phyloP scores from a whole-genome alignment of 2,888 invertebrate genomes.

The Ornithoptera alexandrae region DNA sequence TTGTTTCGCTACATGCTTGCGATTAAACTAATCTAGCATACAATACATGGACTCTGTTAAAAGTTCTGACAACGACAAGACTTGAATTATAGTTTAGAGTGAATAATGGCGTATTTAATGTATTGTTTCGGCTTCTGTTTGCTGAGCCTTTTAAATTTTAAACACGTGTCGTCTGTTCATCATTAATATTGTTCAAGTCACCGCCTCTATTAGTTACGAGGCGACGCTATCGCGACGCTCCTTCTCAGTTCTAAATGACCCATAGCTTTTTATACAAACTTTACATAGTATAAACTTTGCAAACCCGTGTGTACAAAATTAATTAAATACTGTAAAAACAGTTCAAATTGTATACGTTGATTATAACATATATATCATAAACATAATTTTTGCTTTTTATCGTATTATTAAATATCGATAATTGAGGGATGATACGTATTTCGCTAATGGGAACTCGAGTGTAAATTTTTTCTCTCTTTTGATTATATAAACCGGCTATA shows the following conservation, averaged over 20 bases:
- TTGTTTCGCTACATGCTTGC: background rate
- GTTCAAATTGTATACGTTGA: no score
- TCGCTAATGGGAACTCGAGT: no score
- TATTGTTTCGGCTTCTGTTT: slow-evolving; percentile 17
- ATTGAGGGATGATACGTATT: no score
- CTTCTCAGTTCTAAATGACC: slow-evolving; percentile 38
- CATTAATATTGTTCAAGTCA: slow-evolving; percentile 48
- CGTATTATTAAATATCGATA: no score
- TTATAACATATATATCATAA: no score
- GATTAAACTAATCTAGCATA: background rate
- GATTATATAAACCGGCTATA: background rate
- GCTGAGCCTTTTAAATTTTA: slow-evolving; percentile 9
- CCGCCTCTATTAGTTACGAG: slow-evolving; percentile 42
- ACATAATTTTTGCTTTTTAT: no score
- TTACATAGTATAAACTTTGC: background rate
- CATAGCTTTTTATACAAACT: background rate
- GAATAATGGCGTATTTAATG: slow-evolving; percentile 20
- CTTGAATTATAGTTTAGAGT: slow-evolving; percentile 5
- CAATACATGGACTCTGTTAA: background rate
- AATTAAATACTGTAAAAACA: no score
- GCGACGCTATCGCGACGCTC: slow-evolving; percentile 49
- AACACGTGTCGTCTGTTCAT: slow-evolving; percentile 30
- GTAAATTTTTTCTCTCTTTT: no score
- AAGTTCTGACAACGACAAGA: slow-evolving; percentile 15
- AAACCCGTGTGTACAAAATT: no score